Evolutionary conservation across 1,140 invertebrate genomes (phyloP).

Genomic region (Drosophila quadrilineata): DNA sequence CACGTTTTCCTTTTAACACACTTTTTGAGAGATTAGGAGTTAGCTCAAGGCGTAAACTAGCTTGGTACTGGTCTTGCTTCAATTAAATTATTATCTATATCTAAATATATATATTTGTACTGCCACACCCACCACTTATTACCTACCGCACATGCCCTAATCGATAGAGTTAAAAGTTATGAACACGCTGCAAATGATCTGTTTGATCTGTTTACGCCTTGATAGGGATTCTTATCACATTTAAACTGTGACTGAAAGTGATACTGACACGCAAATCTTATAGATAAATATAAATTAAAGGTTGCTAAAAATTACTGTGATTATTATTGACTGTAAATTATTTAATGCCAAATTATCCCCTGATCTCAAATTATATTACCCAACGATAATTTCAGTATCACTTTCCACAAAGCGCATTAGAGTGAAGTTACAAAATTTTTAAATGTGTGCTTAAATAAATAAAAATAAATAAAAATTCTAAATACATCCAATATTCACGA

Average conservation of each 20-base stretch:
- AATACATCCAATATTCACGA: too few relatives aligned
- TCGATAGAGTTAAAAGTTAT: slow-evolving; percentile 10
- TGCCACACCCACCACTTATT: slow-evolving; percentile 14
- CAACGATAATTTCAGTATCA: slow-evolving; percentile 47
- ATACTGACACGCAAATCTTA: slow-evolving; percentile 41
- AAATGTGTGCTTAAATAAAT: too few relatives aligned
- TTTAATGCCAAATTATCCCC: neutral
- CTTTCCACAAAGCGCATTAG: slow-evolving; percentile 40
- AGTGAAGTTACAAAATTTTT: slow-evolving; percentile 5
- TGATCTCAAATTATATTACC: slow-evolving; percentile 10
- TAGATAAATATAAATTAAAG: neutral
- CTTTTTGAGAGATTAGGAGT: slow-evolving; percentile 7
- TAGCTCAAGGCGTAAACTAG: slow-evolving; percentile 63
- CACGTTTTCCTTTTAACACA: slow-evolving; percentile 35
- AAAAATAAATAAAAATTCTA: too few relatives aligned
- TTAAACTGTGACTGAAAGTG: slow-evolving; percentile 35
- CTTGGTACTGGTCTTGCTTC: slow-evolving; percentile 56
- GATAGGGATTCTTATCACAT: slow-evolving; percentile 8
- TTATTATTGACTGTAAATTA: neutral
- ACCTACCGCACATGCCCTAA: slow-evolving; percentile 23
- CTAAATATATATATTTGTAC: too few relatives aligned
- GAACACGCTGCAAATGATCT: slow-evolving; percentile 20
- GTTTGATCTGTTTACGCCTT: slow-evolving; percentile 50
- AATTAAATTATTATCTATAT: too few relatives aligned
- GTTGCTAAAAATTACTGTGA: neutral